Evolutionary conservation across 2,797 vertebrate genomes (phyloP), one percentile per base, ranked within the genome.

Genomic region (Sebastes vulpes): DNA sequence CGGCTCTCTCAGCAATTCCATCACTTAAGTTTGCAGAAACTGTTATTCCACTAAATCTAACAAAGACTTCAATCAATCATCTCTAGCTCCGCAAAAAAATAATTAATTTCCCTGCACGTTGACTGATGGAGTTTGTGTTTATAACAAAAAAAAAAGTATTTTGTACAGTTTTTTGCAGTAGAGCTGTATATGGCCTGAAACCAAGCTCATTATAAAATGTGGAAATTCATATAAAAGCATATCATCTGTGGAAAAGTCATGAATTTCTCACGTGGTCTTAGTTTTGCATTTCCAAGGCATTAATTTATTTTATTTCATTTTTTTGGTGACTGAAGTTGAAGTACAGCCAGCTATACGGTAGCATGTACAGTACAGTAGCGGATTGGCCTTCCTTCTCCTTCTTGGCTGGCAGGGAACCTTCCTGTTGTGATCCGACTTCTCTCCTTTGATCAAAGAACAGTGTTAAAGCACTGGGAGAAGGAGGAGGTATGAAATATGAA

Each of bases 401-500:
- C 80, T 92, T 88, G 87, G 92, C 93, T 94, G 92, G 93, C 93
- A 95, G 94, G 94, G 94, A 94, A 94, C 93, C 95, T 95, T 95
- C 94, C 93, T 94, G 94, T 94, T 93, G 94, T 95, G 94, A 95
- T 91, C 89, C 80, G 90, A 95, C 93, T 96, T 90, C 87, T 93
- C 92, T 90, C 78, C 93, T 94, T 95, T 95, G 95, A 96, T 96
- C 94, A 96, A 94, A 95, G 94, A 96, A 95, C 88, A 91, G 91
- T 88, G 94, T 94, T 94, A 94, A 96, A 94, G 94, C 93, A 93
- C 93, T 93, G 94, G 93, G 94, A 94, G 92, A 95, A 94, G 93
- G 92, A 96, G 94, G 93, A 93, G 94, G 92, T 93, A 95, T 96
- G 89, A 96, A 96, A 96, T 96, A 96, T 95, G 91, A 95, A 96